A percentile compares a stretch with the other conserved stretches of the same genome.
Evolutionary conservation across 2,888 invertebrate genomes (phyloP).

Genomic region (Andricus curvator): DNA sequence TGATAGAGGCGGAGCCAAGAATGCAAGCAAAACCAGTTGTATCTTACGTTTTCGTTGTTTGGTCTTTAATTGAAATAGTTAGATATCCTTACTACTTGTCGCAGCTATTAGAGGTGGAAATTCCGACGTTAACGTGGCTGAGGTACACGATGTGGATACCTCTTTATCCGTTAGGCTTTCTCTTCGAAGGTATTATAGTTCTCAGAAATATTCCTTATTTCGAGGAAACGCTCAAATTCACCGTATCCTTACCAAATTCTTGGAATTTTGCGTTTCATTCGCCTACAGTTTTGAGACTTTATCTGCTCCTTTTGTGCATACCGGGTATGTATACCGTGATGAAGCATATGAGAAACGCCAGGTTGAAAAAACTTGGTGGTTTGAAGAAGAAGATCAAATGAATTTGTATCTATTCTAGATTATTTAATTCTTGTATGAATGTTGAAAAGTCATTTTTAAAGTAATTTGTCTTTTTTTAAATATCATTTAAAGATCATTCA

Average conservation of each 20-base stretch:
- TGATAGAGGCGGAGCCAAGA: constrained; percentile 91
- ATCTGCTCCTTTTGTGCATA: constrained; percentile 87
- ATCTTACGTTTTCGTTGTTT: constrained; percentile 92
- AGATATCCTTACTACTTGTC: constrained; percentile 97
- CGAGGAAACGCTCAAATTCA: constrained; percentile 89
- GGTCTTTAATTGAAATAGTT: constrained; percentile 90
- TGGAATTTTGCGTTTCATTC: constrained; percentile 94
- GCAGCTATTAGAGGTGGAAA: constrained; percentile 87
- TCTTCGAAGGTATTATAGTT: constrained; percentile 91
- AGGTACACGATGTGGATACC: constrained; percentile 97
- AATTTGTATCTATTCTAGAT: background rate
- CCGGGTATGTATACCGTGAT: constrained; percentile 89
- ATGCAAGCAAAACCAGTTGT: constrained; percentile 93
- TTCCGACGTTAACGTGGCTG: constrained; percentile 91
- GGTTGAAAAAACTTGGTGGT: constrained; percentile 84
- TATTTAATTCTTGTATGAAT: background rate
- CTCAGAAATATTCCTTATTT: constrained; percentile 93
- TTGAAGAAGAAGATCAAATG: constrained; percentile 63
- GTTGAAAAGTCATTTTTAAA: background rate
- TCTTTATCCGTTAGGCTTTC: constrained; percentile 93
- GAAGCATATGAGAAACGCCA: constrained; percentile 89
- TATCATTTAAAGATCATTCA: background rate
- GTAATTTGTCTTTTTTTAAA: background rate
- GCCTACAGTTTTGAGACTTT: constrained; percentile 88
- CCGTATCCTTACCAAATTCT: constrained; percentile 88